Conservation (phyloP, 2,113 vertebrate genomes). For the Chascanopsetta lugubris region DNA sequence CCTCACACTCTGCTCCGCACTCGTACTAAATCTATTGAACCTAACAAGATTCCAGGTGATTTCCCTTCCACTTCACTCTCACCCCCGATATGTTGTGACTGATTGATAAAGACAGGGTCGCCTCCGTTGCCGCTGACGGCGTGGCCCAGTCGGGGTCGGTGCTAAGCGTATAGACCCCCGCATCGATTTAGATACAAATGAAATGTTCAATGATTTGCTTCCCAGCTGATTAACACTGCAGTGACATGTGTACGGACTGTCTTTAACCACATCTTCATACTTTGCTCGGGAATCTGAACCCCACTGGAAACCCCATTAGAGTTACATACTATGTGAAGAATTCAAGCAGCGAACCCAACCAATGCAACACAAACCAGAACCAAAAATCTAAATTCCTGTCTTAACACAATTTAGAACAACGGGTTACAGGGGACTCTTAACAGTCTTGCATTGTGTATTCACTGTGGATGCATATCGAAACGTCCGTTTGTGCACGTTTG, state of each 20-base stretch:
- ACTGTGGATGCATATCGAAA: too few species aligned
- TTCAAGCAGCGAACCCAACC: too few species aligned
- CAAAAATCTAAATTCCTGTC: too few species aligned
- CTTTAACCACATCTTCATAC: background rate
- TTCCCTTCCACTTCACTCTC: slow-evolving; percentile 57
- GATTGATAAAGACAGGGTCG: slow-evolving; percentile 30
- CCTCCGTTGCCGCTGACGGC: background rate
- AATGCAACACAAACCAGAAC: too few species aligned
- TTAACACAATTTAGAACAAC: too few species aligned
- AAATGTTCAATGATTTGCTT: background rate
- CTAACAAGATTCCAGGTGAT: slow-evolving; percentile 73
- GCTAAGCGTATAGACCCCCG: background rate
- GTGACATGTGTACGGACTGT: background rate
- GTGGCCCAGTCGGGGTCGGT: background rate
- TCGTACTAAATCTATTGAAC: slow-evolving; percentile 44
- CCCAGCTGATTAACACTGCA: background rate
- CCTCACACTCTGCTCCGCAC: slow-evolving; percentile 33
- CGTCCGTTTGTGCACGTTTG: too few species aligned
- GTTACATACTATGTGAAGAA: too few species aligned
- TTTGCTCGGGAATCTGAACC: too few species aligned
- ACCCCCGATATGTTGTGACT: slow-evolving; percentile 21
- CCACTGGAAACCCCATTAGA: too few species aligned
- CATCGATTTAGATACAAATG: slow-evolving; percentile 12
- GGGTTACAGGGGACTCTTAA: too few species aligned
- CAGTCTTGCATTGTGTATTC: too few species aligned